phyloP scores from a whole-genome alignment of 1,140 invertebrate genomes.

The Berghia stephanieae region DNA sequence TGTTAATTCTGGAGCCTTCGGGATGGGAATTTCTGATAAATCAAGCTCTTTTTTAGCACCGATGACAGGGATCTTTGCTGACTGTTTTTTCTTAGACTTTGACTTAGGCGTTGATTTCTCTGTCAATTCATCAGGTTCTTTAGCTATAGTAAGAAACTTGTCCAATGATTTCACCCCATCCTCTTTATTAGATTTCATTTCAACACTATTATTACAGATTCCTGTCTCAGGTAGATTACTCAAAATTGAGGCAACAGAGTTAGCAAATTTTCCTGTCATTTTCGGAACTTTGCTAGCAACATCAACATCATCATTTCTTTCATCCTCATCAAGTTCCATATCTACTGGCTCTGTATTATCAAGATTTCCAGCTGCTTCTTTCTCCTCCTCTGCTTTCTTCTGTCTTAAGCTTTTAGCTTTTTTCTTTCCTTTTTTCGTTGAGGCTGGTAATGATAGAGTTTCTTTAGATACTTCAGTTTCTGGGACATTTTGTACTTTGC shows the following conservation, averaged over 20 bases:
- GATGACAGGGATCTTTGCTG: not conserved
- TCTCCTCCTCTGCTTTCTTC: too few species aligned
- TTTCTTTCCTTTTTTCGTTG: too few species aligned
- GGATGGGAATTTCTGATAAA: slow-evolving; percentile 14
- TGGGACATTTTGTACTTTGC: too few species aligned
- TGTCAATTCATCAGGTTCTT: too few species aligned
- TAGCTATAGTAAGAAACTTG: slow-evolving; percentile 9
- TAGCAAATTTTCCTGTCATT: slow-evolving; percentile 5
- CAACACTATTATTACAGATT: too few species aligned
- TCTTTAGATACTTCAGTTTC: too few species aligned
- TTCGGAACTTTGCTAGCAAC: slow-evolving; percentile 20
- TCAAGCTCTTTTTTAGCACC: not conserved
- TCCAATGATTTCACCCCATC: slow-evolving; percentile 8
- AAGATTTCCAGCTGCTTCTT: too few species aligned
- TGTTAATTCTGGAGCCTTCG: not conserved
- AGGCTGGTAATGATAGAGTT: too few species aligned
- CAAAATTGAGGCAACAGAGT: slow-evolving; percentile 11
- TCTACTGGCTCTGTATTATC: slow-evolving; percentile 10
- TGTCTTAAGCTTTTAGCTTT: too few species aligned
- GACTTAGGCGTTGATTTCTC: too few species aligned
- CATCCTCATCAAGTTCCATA: slow-evolving; percentile 21
- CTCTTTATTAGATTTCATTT: slow-evolving; percentile 8
- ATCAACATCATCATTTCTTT: not conserved
- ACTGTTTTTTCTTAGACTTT: too few species aligned
- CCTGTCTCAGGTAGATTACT: not conserved